These are phyloP conservation scores for Sitta europaea DNA, from an alignment of 2,113 vertebrate species.

Conservation along the genomic window DNA sequence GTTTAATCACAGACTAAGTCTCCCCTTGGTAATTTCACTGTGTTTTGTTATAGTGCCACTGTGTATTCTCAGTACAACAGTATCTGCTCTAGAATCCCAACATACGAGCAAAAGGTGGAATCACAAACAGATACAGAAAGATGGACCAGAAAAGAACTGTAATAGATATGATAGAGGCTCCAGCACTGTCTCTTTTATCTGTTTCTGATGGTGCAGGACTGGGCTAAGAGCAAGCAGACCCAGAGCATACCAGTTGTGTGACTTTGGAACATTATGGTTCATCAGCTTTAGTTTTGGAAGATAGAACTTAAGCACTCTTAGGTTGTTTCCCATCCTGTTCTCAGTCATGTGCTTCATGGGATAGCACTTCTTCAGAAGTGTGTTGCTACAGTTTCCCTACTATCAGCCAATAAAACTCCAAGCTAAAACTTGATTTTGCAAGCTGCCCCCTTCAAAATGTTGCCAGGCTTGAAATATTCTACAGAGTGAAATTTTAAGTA, in stretches of 20 bases:
- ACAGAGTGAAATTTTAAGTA: neutral
- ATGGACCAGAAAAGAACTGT: neutral
- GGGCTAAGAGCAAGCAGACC: neutral
- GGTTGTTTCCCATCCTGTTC: neutral
- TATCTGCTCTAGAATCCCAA: neutral
- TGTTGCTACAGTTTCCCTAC: neutral
- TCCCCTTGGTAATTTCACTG: neutral
- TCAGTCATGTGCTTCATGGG: neutral
- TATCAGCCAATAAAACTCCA: neutral
- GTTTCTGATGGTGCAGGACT: neutral
- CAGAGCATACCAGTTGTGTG: fast-evolving
- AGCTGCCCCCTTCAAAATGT: neutral
- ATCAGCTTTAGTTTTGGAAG: neutral
- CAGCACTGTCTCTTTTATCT: neutral
- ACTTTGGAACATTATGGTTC: neutral
- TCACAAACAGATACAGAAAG: neutral
- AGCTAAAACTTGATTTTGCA: neutral
- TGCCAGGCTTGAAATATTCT: neutral
- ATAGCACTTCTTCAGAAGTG: neutral
- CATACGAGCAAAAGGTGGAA: neutral
- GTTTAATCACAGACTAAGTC: neutral
- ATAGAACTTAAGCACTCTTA: neutral
- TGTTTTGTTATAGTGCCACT: neutral
- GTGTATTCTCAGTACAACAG: neutral
- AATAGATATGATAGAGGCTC: neutral